Evolutionary conservation across 2,797 vertebrate species (phyloP).

Genomic region (Anguilla anguilla): DNA sequence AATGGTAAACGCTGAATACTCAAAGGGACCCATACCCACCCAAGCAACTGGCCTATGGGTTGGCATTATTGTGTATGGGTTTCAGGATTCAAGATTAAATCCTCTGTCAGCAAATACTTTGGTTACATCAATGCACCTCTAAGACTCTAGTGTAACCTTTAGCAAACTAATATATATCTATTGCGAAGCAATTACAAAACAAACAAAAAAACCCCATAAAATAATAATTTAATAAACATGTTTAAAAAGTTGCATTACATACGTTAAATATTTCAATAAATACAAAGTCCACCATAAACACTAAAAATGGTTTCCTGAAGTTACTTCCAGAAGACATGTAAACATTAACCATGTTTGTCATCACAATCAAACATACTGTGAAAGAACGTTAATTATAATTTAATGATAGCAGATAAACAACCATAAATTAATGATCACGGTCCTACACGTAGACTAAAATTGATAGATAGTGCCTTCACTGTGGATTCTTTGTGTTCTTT

Average conservation of each 20-base stretch:
- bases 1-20: slow-evolving; percentile 75
- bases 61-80: background rate
- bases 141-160: background rate
- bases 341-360: background rate
- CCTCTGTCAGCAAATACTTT: background rate
- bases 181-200: background rate
- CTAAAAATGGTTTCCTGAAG: background rate
- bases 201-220: background rate
- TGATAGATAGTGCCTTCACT: slow-evolving; percentile 81
- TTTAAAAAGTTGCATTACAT: background rate
- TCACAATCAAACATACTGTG: background rate
- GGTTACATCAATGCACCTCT: background rate
- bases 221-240: background rate
- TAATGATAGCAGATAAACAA: background rate
- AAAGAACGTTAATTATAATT: background rate
- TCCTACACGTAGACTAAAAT: slow-evolving; percentile 70
- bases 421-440: background rate
- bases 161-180: background rate
- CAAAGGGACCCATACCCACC: slow-evolving; percentile 21
- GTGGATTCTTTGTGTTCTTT: slow-evolving; percentile 72
- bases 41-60: background rate
- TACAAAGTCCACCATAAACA: background rate
- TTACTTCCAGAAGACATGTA: background rate
- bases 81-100: background rate
- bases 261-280: background rate